Percentiles rank a stretch among this genome's conserved stretches.
Conservation (phyloP, 2,113 vertebrate species). For the Bettongia penicillata region DNA sequence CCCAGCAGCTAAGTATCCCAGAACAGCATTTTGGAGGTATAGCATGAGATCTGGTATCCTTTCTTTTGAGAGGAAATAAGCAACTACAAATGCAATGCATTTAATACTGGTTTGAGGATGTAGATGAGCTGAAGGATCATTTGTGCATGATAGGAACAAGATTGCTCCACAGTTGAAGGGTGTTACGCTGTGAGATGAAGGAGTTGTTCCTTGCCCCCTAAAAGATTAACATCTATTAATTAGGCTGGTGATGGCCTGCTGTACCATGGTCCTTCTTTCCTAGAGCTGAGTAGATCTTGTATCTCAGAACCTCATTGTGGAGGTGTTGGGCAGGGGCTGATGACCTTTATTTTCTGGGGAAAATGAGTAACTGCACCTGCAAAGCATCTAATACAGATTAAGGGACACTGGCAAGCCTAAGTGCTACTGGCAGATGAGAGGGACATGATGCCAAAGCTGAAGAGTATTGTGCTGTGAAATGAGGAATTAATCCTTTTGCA, state of each 20-base stretch:
- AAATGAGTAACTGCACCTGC: too few relatives aligned
- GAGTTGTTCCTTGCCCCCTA: background rate
- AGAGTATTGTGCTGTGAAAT: too few relatives aligned
- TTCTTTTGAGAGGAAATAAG: background rate
- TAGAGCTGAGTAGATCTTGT: background rate
- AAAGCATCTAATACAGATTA: too few relatives aligned
- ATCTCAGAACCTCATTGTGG: background rate
- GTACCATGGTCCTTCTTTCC: background rate
- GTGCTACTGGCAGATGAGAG: too few relatives aligned
- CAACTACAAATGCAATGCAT: background rate
- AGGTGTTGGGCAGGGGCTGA: too few relatives aligned
- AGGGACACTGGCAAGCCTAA: too few relatives aligned
- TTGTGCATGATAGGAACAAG: background rate
- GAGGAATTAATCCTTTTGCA: too few relatives aligned
- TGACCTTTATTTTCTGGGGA: too few relatives aligned
- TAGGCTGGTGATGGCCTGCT: background rate
- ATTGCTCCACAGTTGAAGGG: background rate
- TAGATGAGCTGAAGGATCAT: background rate
- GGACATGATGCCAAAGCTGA: too few relatives aligned
- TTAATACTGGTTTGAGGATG: background rate
- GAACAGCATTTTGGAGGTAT: background rate
- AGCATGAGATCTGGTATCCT: too few relatives aligned
- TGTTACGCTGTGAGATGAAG: background rate
- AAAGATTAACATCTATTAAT: background rate
- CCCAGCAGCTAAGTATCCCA: background rate